Percentiles rank a stretch among this genome's conserved stretches.
These are phyloP conservation scores for Drosophila meridiana DNA, from an alignment of 2,888 invertebrate species.

Conservation along the genomic window DNA sequence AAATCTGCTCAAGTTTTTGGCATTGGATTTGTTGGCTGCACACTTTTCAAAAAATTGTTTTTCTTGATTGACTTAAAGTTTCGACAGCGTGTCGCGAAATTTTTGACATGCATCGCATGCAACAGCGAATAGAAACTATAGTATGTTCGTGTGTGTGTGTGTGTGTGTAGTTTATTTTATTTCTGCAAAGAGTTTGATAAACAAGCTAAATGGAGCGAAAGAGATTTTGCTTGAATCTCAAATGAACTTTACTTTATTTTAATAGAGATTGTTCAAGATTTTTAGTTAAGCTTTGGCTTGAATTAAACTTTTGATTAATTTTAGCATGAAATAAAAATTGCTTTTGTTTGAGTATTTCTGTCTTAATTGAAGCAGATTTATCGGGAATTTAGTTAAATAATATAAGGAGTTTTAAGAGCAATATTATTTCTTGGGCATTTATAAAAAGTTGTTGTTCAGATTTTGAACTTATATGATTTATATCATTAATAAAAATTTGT, in stretches of 20 bases:
- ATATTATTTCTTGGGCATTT: too few relatives aligned
- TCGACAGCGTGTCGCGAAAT: slow-evolving; percentile 35
- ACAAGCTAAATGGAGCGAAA: not conserved
- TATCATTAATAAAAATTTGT: too few relatives aligned
- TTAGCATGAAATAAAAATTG: not conserved
- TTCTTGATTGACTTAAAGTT: slow-evolving; percentile 75
- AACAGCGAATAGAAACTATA: slow-evolving; percentile 5
- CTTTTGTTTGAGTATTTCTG: not conserved
- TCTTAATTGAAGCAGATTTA: too few relatives aligned
- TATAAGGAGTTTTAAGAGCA: too few relatives aligned
- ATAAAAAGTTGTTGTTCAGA: too few relatives aligned
- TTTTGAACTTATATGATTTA: too few relatives aligned
- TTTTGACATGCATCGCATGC: slow-evolving; percentile 21
- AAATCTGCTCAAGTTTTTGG: slow-evolving; percentile 58
- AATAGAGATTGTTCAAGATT: not conserved
- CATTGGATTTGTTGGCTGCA: slow-evolving; percentile 46
- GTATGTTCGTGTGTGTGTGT: not conserved
- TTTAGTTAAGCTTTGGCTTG: not conserved
- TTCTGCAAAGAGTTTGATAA: slow-evolving; percentile 8
- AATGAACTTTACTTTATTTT: slow-evolving; percentile 2
- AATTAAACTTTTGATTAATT: not conserved
- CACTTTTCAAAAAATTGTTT: slow-evolving; percentile 70
- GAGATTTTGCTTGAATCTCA: not conserved
- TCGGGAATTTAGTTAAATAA: too few relatives aligned
- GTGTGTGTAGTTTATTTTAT: slow-evolving; percentile 4